These are phyloP conservation scores for Drosophila nikananu DNA, from an alignment of 1,140 invertebrate species.

Conservation along the genomic window DNA sequence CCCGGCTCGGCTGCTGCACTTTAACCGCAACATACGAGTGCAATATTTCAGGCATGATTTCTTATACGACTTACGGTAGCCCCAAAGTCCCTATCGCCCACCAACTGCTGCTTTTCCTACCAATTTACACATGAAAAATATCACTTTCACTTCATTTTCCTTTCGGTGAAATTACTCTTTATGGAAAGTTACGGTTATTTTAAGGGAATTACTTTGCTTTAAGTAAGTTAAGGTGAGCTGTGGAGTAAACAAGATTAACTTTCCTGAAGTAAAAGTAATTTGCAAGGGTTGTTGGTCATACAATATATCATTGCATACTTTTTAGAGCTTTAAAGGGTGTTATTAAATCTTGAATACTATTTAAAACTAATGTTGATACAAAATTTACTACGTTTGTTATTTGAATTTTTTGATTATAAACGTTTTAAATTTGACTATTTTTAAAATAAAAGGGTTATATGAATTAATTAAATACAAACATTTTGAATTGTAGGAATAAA, in stretches of 20 bases:
- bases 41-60: slow-evolving; percentile 82
- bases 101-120: slow-evolving; percentile 25
- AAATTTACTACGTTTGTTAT: too few relatives aligned
- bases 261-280: background rate
- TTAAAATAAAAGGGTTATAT: too few relatives aligned
- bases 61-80: slow-evolving; percentile 61
- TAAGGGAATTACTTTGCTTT: too few relatives aligned
- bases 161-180: background rate
- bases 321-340: too few relatives aligned
- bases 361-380: too few relatives aligned
- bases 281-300: background rate
- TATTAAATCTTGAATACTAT: too few relatives aligned
- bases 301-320: background rate
- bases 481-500: too few relatives aligned
- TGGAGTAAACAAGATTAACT: too few relatives aligned
- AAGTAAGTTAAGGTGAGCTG: background rate
- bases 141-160: slow-evolving; percentile 6
- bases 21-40: slow-evolving; percentile 78
- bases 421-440: too few relatives aligned
- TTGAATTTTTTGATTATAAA: too few relatives aligned
- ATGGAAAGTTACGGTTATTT: too few relatives aligned
- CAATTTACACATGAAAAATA: slow-evolving; percentile 13
- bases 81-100: slow-evolving; percentile 16
- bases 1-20: slow-evolving; percentile 69
- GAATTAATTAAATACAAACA: too few relatives aligned